phyloP scores from a whole-genome alignment of 2,113 vertebrate species.

The Psephotus haematonotus region DNA sequence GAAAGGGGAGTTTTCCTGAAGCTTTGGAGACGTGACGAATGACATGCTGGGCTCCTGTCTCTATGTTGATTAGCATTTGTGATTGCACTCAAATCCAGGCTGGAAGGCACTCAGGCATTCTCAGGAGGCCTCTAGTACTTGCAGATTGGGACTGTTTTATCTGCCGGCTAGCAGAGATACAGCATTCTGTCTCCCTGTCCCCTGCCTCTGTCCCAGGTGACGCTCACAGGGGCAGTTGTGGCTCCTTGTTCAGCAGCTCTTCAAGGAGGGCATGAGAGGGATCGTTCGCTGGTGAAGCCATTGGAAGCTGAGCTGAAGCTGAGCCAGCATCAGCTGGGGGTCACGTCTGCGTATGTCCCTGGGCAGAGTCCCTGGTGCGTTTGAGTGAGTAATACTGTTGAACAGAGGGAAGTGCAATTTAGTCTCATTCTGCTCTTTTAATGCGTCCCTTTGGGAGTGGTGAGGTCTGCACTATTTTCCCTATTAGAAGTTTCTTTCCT shows the following conservation, averaged over 20 bases:
- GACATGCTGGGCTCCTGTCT: constrained; percentile 30
- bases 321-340: neutral
- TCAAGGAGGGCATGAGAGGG: neutral
- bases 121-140: neutral
- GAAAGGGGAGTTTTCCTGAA: constrained; percentile 36
- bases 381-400: neutral
- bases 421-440: neutral
- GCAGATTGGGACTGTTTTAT: neutral
- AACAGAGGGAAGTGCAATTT: neutral
- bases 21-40: constrained; percentile 38
- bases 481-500: neutral
- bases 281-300: neutral
- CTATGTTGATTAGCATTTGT: neutral
- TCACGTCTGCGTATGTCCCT: neutral
- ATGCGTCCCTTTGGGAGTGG: neutral
- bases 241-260: neutral
- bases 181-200: neutral
- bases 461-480: neutral
- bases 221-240: neutral
- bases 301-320: neutral
- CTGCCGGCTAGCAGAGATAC: neutral
- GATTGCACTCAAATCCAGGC: neutral
- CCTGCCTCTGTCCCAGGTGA: neutral
- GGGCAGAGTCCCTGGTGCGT: neutral
- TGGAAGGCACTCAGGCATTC: neutral